These are phyloP conservation scores for Diphyllodes magnificus DNA, from an alignment of 2,113 vertebrate genomes.

Conservation along the genomic window DNA sequence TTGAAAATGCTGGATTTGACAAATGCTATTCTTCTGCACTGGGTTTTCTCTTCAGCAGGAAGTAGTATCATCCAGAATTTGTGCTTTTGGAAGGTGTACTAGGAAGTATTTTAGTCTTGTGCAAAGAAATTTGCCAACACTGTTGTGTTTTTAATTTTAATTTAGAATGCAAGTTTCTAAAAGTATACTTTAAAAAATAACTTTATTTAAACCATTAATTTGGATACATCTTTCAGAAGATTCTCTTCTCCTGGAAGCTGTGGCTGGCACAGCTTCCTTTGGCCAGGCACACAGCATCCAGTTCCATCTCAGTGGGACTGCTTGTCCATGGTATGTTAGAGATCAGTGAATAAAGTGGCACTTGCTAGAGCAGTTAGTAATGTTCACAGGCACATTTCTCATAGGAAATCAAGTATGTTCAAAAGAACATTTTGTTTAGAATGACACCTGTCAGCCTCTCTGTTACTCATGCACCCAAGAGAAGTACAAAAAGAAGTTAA, in stretches of 20 bases:
- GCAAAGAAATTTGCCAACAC: not conserved
- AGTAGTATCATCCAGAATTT: not conserved
- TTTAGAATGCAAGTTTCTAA: not conserved
- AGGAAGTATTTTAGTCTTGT: not conserved
- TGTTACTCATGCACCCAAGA: not conserved
- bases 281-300: not conserved
- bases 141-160: not conserved
- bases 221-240: not conserved
- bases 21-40: not conserved
- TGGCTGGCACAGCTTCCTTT: not conserved
- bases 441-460: not conserved
- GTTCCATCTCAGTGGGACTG: not conserved
- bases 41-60: not conserved
- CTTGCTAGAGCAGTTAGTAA: not conserved
- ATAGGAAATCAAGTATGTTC: not conserved
- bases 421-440: not conserved
- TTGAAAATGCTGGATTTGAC: not conserved
- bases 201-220: not conserved
- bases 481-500: not conserved
- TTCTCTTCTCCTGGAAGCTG: not conserved
- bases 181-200: not conserved
- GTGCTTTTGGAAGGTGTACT: not conserved
- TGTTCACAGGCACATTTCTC: not conserved
- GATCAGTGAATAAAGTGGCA: not conserved
- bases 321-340: not conserved